Conservation (phyloP, 2,113 vertebrate genomes). For the Butorides virescens region DNA sequence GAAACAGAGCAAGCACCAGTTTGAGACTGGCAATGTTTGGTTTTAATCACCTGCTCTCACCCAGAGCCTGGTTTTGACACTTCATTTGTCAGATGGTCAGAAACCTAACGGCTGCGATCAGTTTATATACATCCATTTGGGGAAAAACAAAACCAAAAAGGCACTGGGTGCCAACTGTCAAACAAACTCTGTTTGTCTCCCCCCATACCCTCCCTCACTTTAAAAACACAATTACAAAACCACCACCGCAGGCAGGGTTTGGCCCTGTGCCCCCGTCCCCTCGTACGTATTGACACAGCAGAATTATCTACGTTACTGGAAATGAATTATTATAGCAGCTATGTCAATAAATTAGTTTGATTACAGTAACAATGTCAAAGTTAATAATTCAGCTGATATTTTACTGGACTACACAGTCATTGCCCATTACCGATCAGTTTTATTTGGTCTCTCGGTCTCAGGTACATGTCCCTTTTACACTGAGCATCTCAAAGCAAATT, state of each 20-base stretch:
- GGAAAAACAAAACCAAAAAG: not conserved
- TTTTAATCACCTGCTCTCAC: not conserved
- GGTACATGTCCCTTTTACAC: not conserved
- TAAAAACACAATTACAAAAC: not conserved
- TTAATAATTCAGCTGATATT: conserved; percentile 9
- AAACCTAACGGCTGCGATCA: accelerated
- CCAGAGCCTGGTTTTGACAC: not conserved
- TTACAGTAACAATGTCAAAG: not conserved
- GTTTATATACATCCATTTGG: accelerated
- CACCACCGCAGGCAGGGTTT: accelerated
- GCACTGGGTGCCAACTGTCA: not conserved
- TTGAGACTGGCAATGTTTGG: not conserved
- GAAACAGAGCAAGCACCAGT: accelerated
- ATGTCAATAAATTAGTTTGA: not conserved
- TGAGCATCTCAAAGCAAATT: not conserved
- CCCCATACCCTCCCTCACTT: accelerated
- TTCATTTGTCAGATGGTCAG: accelerated
- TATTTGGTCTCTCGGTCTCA: not conserved
- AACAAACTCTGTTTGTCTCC: too few species aligned
- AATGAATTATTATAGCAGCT: not conserved
- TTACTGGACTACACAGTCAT: not conserved
- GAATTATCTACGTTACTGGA: not conserved
- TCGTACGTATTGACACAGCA: not conserved
- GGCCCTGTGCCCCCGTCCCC: not conserved
- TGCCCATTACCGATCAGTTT: not conserved